Evolutionary conservation across 2,113 vertebrate species (phyloP).

Genomic region (Isichthys henryi): DNA sequence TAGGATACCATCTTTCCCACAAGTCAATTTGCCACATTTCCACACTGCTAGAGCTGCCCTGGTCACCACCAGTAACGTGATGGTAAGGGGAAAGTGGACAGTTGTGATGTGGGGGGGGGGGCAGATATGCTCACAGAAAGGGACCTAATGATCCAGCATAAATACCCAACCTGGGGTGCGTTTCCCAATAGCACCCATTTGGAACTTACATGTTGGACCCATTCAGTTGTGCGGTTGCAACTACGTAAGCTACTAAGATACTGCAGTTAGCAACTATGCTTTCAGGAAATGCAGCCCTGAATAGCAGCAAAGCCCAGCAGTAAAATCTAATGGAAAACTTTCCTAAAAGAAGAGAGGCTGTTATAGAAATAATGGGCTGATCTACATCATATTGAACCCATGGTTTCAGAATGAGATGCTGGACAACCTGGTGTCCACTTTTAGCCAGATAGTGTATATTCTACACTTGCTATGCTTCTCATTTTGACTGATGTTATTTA

Average conservation of each 20-base stretch:
- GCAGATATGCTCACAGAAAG: not conserved
- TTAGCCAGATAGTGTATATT: not conserved
- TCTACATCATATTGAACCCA: not conserved
- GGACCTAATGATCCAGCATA: not conserved
- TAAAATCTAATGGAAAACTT: not conserved
- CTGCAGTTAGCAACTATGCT: not conserved
- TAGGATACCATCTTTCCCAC: no score
- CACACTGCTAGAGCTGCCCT: no score
- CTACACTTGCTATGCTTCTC: not conserved
- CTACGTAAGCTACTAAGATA: not conserved
- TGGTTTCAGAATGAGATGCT: not conserved
- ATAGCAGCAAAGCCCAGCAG: not conserved
- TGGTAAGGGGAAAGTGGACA: no score
- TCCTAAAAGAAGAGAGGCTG: not conserved
- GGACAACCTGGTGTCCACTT: not conserved
- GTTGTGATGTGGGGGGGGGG: no score
- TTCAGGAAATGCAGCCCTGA: not conserved
- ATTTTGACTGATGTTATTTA: not conserved
- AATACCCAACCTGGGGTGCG: not conserved
- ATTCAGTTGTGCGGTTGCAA: no score
- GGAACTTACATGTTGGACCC: no score
- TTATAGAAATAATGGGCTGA: not conserved
- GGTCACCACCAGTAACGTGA: no score
- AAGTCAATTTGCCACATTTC: no score
- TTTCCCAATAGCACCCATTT: not conserved